phyloP scores from a whole-genome alignment of 1,140 invertebrate species.

The Stegodyphus mimosarum region DNA sequence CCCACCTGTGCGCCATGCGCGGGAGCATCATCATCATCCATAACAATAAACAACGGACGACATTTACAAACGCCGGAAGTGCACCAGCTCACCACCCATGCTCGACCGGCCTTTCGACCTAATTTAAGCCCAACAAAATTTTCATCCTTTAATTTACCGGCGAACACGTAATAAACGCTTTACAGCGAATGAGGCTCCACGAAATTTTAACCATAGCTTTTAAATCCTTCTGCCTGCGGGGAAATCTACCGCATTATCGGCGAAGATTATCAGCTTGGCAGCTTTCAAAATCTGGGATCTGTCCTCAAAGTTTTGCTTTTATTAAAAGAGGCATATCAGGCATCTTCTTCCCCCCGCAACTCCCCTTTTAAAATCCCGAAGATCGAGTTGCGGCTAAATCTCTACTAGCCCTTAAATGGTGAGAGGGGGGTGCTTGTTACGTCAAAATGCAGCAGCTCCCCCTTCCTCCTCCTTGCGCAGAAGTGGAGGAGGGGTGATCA shows the following conservation, averaged over 20 bases:
- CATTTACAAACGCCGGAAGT: not conserved
- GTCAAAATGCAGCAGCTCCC: slow-evolving; percentile 9
- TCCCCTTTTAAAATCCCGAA: slow-evolving; percentile 43
- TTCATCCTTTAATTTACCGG: not conserved
- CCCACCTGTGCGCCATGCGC: no score
- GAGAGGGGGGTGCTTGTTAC: slow-evolving; percentile 32
- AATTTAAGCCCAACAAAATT: slow-evolving; percentile 11
- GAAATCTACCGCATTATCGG: slow-evolving; percentile 52
- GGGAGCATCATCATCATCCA: not conserved
- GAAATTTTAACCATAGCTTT: slow-evolving; percentile 37
- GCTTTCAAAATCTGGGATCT: slow-evolving; percentile 49
- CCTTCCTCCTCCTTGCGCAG: not conserved
- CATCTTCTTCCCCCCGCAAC: not conserved
- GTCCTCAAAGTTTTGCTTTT: slow-evolving; percentile 53
- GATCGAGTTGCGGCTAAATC: slow-evolving; percentile 57
- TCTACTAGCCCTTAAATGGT: slow-evolving; percentile 38
- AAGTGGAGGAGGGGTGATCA: slow-evolving; percentile 36
- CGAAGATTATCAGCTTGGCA: slow-evolving; percentile 51
- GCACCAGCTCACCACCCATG: no score
- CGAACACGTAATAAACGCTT: not conserved
- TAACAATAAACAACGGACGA: not conserved
- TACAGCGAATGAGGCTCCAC: not conserved
- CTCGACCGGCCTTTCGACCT: not conserved
- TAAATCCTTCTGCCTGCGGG: slow-evolving; percentile 17
- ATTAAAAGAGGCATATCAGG: slow-evolving; percentile 55